Evolutionary conservation across 2,113 vertebrate species (phyloP), one percentile per base, ranked within the genome.

Genomic region (Motacilla tschutschensis): DNA sequence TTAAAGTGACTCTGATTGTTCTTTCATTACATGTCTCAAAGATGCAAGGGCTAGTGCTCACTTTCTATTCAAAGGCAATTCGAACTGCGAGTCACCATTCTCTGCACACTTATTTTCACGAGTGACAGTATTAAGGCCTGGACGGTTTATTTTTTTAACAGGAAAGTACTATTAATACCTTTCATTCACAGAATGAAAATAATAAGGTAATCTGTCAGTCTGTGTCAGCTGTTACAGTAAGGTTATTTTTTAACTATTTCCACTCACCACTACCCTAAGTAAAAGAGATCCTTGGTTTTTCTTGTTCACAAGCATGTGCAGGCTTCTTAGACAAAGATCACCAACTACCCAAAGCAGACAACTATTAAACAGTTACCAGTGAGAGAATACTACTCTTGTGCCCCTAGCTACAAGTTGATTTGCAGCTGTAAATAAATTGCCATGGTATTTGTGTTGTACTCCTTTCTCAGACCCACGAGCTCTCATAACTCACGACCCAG

Each of bases 1-100:
- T 40, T 35, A 7, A 59, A 67, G 17, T 40, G 12, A 55, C 4
- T 78, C 22, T 5, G 4, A 14, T 17, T 0, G 0, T 35, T 83
- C 41, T 69, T 75, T 63, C 57, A 58, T 40, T 53, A 71, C n/a
- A 31, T 0, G 3, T 22, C 19, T 54, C 64, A 26, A 54, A 72
- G 50, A 31, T 38, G 31, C 2, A 6, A 53, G 3, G 13, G 38
- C 5, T 40, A 53, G 9, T 19, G 25, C 36, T 72, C 48, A 60
- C 31, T 70, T 77, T n/a, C 21, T 13, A 59, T 46, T 64, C 33
- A 74, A 43, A 78, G 16, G 28, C 14, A 53, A 71, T 78, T 58
- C n/a, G 54, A 71, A 66, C 10, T 25, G 17, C 41, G 11, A 60
- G 63, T 36, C 20, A 33, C 10, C 38, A 43, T 48, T 60, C 38